A percentile compares a stretch with the other conserved stretches of the same genome.
Evolutionary conservation across 2,113 vertebrate species (phyloP).

Genomic region (Elgaria multicarinata): DNA sequence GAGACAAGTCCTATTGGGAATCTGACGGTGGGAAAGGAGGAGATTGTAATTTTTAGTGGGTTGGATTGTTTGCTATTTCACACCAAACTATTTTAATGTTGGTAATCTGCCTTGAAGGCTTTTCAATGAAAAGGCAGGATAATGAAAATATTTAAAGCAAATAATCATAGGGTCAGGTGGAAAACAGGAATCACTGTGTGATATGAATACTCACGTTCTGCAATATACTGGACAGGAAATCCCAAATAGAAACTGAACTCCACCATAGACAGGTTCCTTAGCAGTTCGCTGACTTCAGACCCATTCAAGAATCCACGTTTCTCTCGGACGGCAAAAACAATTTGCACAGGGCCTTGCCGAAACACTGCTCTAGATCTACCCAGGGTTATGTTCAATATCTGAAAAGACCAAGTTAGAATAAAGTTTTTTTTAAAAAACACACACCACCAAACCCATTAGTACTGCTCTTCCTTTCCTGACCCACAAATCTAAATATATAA

Average conservation of each 20-base stretch:
- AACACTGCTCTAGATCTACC: slow-evolving; percentile 57
- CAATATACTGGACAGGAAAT: slow-evolving; percentile 93
- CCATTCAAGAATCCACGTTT: slow-evolving; percentile 82
- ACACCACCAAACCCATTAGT: slow-evolving; percentile 2
- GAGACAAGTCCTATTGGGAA: background rate
- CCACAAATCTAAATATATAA: background rate
- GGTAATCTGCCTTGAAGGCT: background rate
- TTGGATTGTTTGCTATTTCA: background rate
- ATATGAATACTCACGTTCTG: slow-evolving; percentile 90
- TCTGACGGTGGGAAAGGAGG: background rate
- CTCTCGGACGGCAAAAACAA: slow-evolving; percentile 85
- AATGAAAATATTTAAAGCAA: background rate
- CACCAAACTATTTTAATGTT: background rate
- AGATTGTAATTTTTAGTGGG: background rate
- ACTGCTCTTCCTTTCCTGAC: background rate
- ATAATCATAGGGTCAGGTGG: background rate
- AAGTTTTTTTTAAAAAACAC: too few relatives aligned
- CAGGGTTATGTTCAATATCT: slow-evolving; percentile 92
- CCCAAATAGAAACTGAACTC: slow-evolving; percentile 98
- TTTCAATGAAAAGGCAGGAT: background rate
- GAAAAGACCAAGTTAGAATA: slow-evolving; percentile 52
- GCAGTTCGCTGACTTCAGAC: slow-evolving; percentile 87
- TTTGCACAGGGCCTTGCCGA: slow-evolving; percentile 84
- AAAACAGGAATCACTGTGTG: background rate
- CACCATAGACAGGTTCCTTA: slow-evolving; percentile 89